Base-by-base conservation (phyloP, 1,140 invertebrate species). In the Lepidostoma basale region DNA sequence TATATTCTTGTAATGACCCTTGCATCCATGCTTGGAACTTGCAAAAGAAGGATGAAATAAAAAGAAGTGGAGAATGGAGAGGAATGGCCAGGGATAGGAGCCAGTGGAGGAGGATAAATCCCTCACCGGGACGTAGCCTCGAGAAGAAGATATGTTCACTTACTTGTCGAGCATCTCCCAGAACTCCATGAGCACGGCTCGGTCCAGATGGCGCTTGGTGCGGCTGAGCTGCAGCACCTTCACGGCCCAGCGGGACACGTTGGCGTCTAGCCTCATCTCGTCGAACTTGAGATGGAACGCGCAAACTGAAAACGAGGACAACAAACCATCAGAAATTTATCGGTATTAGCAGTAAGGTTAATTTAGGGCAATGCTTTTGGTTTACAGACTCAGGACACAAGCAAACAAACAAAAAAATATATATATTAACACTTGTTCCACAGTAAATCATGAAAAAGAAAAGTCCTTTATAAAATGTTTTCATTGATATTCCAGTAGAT, bases 281-380 rank as follows among this genome's bases (percentile, higher is more conserved):
- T 96, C 92, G 79, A 92, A 99, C 83, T 99, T 98, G 72, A 99
- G 84, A 81, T 99, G 98, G 84, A 98, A 99, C 36, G 95, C 98
- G 81, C 91, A 94, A 77, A 99, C 95, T 97, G 78, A 22, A 84
- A 85, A 62, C 23, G 39, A 58, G 26, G 22, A 36, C n/a, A n/a
- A n/a, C n/a, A n/a, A n/a, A n/a, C n/a, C n/a, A n/a, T n/a, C n/a
- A n/a, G n/a, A n/a, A n/a, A n/a, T n/a, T n/a, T n/a, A n/a, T n/a
- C n/a, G n/a, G n/a, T n/a, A n/a, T n/a, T n/a, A n/a, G n/a, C n/a
- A n/a, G n/a, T n/a, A n/a, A n/a, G n/a, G n/a, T n/a, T n/a, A n/a
- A n/a, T n/a, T n/a, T n/a, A n/a, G n/a, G n/a, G n/a, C n/a, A n/a
- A n/a, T n/a, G n/a, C n/a, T n/a, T n/a, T n/a, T n/a, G n/a, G n/a